phyloP scores from a whole-genome alignment of 2,113 vertebrate genomes.

The Maccullochella peelii region DNA sequence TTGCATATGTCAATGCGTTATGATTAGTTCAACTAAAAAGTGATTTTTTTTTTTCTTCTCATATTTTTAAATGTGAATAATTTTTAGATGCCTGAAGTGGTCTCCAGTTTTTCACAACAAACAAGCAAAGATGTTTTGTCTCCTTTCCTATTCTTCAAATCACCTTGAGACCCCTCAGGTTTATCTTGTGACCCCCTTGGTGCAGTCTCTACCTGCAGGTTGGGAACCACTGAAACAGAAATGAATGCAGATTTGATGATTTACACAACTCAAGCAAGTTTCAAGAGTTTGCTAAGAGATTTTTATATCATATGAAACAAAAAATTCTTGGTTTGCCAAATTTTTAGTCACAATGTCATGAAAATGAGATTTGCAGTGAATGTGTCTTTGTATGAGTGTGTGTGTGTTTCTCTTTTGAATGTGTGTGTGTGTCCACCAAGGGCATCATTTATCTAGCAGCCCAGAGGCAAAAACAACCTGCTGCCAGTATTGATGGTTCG shows the following conservation, averaged over 20 bases:
- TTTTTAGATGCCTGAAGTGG: background rate
- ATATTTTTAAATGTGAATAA: background rate
- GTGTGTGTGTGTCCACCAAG: constrained; percentile 67
- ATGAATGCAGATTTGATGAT: background rate
- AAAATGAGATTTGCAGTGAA: background rate
- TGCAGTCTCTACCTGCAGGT: background rate
- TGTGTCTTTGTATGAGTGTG: background rate
- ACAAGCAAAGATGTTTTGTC: background rate
- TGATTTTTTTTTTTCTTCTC: too few relatives aligned
- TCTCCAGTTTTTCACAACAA: background rate
- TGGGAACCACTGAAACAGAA: background rate
- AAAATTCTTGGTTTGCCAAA: background rate
- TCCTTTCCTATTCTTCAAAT: background rate
- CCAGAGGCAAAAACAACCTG: constrained; percentile 79
- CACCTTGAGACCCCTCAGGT: background rate
- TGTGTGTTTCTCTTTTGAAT: constrained; percentile 34
- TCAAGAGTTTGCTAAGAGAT: background rate
- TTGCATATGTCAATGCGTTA: too few relatives aligned
- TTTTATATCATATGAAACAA: background rate
- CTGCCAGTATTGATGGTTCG: constrained; percentile 81
- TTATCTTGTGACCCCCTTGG: background rate
- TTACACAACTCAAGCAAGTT: too few relatives aligned
- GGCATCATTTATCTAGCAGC: constrained; percentile 82
- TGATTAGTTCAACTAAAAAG: background rate
- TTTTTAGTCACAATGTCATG: background rate